phyloP scores from a whole-genome alignment of 2,888 invertebrate species.

The Chelonus formosanus region DNA sequence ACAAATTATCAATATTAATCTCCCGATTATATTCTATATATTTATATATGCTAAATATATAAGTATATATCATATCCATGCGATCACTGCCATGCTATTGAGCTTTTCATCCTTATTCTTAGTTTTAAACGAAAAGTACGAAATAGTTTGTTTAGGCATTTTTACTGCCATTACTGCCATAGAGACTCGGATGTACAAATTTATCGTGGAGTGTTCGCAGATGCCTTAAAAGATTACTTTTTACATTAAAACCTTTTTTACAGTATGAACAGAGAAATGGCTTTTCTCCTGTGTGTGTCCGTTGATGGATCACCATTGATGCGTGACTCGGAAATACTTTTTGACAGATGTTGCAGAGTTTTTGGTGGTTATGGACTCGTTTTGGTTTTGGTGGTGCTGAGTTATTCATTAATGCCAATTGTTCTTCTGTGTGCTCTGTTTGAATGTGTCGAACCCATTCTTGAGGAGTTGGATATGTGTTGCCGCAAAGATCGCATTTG shows the following conservation, averaged over 20 bases:
- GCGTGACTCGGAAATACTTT: conserved; percentile 82
- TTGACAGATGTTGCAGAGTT: conserved; percentile 73
- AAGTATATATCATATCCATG: conserved; percentile 8
- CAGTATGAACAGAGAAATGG: conserved; percentile 79
- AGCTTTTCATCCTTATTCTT: conserved; percentile 35
- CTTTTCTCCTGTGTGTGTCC: conserved; percentile 79
- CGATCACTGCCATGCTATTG: conserved; percentile 41
- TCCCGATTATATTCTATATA: too few relatives aligned
- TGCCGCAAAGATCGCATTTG: conserved; percentile 81
- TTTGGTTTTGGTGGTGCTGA: conserved; percentile 72
- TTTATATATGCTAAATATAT: neutral
- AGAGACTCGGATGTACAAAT: conserved; percentile 67
- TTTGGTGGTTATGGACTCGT: conserved; percentile 62
- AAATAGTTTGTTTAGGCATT: conserved; percentile 55
- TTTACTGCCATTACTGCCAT: conserved; percentile 62
- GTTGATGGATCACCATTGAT: conserved; percentile 80
- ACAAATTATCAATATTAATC: too few relatives aligned
- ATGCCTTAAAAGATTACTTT: conserved; percentile 78
- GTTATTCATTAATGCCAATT: conserved; percentile 81
- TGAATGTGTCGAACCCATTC: conserved; percentile 91
- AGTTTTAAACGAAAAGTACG: conserved; percentile 16
- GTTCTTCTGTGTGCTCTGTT: conserved; percentile 82
- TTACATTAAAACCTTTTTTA: conserved; percentile 82
- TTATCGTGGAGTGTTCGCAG: conserved; percentile 79
- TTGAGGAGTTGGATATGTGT: conserved; percentile 77